A percentile compares a stretch with the other conserved stretches of the same genome.
Conservation (phyloP, 2,113 vertebrate species). For the Tringa solitaria region DNA sequence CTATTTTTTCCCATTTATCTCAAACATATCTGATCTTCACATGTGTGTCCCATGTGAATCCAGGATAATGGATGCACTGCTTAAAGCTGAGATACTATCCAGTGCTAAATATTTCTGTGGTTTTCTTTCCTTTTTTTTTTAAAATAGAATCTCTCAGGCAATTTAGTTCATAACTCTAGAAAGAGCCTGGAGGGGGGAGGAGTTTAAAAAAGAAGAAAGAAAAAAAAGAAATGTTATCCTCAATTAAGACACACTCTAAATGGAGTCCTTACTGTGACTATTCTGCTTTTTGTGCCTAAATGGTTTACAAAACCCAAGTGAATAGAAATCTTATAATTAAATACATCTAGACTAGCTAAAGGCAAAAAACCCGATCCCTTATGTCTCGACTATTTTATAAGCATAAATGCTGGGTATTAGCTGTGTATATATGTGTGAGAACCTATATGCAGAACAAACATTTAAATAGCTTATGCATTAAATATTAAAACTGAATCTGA, state of each 20-base stretch:
- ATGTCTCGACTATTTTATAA: slow-evolving; percentile 1
- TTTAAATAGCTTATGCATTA: slow-evolving; percentile 13
- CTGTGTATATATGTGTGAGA: slow-evolving; percentile 3
- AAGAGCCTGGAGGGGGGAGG: background rate
- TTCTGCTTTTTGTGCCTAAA: slow-evolving; percentile 22
- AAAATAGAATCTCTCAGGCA: background rate
- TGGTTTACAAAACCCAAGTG: slow-evolving; percentile 45
- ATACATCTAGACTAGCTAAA: slow-evolving; percentile 37
- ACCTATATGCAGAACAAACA: background rate
- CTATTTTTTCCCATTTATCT: background rate
- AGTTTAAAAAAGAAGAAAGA: background rate
- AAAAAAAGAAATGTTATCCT: background rate
- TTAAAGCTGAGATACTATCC: background rate
- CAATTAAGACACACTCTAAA: background rate
- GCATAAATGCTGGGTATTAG: slow-evolving; percentile 28
- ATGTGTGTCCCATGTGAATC: accelerated
- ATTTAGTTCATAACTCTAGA: background rate
- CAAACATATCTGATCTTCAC: background rate
- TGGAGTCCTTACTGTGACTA: background rate
- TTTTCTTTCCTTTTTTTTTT: background rate
- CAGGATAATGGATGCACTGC: background rate
- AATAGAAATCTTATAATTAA: slow-evolving; percentile 44
- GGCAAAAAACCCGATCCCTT: slow-evolving; percentile 20
- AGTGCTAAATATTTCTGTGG: background rate
- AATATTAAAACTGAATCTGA: slow-evolving; percentile 21